Percentiles rank a stretch among this genome's conserved stretches.
phyloP scores from a whole-genome alignment of 2,797 vertebrate genomes.

The Novumbra hubbsi region DNA sequence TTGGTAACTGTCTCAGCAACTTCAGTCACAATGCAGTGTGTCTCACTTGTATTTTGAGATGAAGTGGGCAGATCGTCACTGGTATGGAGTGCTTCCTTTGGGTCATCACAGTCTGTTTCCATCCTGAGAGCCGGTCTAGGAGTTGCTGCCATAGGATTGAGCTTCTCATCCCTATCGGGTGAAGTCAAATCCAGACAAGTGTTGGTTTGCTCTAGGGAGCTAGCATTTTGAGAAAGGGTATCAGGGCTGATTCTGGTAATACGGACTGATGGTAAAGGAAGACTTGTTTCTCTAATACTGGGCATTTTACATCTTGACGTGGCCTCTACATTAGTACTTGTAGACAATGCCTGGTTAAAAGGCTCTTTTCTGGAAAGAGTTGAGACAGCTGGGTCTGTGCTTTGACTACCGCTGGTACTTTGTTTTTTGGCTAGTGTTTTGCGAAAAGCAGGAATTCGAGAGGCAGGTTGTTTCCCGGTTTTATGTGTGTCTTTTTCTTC shows the following conservation, averaged over 20 bases:
- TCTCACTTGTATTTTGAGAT: not conserved
- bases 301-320: slow-evolving; percentile 42
- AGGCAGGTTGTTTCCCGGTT: slow-evolving; percentile 57
- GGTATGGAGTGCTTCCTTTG: not conserved
- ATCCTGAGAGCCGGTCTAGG: slow-evolving; percentile 63
- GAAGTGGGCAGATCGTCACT: no score
- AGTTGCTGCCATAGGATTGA: slow-evolving; percentile 34
- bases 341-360: slow-evolving; percentile 25
- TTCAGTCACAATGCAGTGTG: slow-evolving; percentile 13
- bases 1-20: not conserved
- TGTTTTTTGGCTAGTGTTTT: slow-evolving; percentile 58
- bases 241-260: slow-evolving; percentile 38
- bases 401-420: slow-evolving; percentile 26
- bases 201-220: slow-evolving; percentile 21
- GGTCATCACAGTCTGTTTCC: slow-evolving; percentile 14
- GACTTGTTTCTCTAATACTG: slow-evolving; percentile 46
- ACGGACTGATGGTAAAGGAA: slow-evolving; percentile 36
- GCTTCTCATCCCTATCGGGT: slow-evolving; percentile 19
- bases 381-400: slow-evolving; percentile 1
- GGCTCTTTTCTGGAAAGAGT: slow-evolving; percentile 40
- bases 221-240: slow-evolving; percentile 5
- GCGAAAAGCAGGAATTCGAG: slow-evolving; percentile 76
- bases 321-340: slow-evolving; percentile 32
- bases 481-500: slow-evolving; percentile 65
- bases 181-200: not conserved